These are phyloP conservation scores for Alitta virens DNA, from an alignment of 2,888 invertebrate species.

Conservation along the genomic window DNA sequence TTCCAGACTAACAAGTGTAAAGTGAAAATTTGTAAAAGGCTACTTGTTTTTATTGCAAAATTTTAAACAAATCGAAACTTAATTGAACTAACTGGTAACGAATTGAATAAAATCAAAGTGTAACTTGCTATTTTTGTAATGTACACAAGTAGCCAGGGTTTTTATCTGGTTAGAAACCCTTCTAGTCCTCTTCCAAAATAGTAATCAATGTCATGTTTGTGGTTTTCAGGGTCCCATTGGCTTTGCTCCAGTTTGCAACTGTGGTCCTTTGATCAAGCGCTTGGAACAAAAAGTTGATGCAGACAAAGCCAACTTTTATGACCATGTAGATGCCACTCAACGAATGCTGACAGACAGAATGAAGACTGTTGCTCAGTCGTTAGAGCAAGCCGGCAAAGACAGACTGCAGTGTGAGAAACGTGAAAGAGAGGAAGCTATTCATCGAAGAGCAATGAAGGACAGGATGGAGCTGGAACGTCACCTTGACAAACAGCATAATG, in stretches of 20 bases:
- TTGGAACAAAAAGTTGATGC: slow-evolving; percentile 77
- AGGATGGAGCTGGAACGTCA: slow-evolving; percentile 60
- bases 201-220: no score
- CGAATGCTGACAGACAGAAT: slow-evolving; percentile 78
- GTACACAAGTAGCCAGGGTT: no score
- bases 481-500: slow-evolving; percentile 32
- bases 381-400: slow-evolving; percentile 60
- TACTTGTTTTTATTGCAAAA: no score
- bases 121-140: no score
- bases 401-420: slow-evolving; percentile 67
- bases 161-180: no score
- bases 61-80: no score
- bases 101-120: no score
- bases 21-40: no score
- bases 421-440: slow-evolving; percentile 67
- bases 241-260: slow-evolving; percentile 71
- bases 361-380: slow-evolving; percentile 64
- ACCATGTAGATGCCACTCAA: slow-evolving; percentile 76
- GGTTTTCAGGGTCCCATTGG: slow-evolving; percentile 85
- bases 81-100: no score
- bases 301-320: slow-evolving; percentile 76
- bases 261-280: slow-evolving; percentile 85
- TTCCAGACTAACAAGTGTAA: no score
- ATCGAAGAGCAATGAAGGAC: slow-evolving; percentile 57
- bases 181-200: no score